Evolutionary conservation across 2,797 vertebrate species (phyloP).

Genomic region (Crocodylus rhombifer): DNA sequence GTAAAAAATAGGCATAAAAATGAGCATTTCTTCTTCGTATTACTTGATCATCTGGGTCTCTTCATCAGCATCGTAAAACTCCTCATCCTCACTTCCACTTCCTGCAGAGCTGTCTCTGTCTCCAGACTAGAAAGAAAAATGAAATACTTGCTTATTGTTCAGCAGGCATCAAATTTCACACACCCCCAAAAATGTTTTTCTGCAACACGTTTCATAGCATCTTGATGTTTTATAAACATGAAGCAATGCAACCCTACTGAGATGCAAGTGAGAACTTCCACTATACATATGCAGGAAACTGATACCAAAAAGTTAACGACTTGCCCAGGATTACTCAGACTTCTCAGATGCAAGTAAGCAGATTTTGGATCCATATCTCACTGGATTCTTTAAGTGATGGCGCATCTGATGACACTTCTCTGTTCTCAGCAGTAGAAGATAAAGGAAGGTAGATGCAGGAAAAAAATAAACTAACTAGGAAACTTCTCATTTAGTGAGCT

Average conservation of each 20-base stretch:
- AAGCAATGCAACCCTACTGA: not conserved
- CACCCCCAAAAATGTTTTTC: not conserved
- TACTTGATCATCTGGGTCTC: slow-evolving; percentile 84
- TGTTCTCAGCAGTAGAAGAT: not conserved
- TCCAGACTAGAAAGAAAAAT: slow-evolving; percentile 62
- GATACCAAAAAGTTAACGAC: not conserved
- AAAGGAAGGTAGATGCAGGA: not conserved
- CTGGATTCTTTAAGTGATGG: not conserved
- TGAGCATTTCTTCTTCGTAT: slow-evolving; percentile 32
- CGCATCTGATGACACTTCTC: not conserved
- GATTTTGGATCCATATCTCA: not conserved
- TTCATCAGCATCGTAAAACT: slow-evolving; percentile 82
- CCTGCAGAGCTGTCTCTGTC: slow-evolving; percentile 67
- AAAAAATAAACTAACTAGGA: not conserved
- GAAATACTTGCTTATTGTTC: not conserved
- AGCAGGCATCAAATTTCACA: not conserved
- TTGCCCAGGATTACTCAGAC: not conserved
- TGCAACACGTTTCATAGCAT: not conserved
- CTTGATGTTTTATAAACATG: not conserved
- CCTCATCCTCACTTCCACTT: slow-evolving; percentile 81
- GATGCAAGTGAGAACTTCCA: not conserved
- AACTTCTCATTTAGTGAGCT: not conserved
- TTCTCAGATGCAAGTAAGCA: not conserved
- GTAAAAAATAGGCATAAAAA: slow-evolving; percentile 9
- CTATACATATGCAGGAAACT: not conserved